Conservation (phyloP, 2,797 vertebrate species). For the Anabacerthia variegaticeps region DNA sequence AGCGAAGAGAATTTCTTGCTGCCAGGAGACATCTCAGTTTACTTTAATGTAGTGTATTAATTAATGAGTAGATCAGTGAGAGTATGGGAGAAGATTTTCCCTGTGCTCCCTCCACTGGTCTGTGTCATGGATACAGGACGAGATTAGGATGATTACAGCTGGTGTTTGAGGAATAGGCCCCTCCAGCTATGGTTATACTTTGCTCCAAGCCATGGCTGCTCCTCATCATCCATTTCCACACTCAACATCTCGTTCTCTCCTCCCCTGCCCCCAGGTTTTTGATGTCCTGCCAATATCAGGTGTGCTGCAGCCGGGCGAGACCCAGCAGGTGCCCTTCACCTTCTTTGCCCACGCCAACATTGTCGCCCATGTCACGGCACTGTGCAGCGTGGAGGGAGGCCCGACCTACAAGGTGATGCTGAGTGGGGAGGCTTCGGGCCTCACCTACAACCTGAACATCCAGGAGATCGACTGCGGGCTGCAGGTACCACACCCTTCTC, state of each 20-base stretch:
- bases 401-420: background rate
- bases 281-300: rapidly evolving
- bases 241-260: background rate
- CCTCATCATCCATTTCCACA: background rate
- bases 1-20: background rate
- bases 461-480: rapidly evolving
- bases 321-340: background rate
- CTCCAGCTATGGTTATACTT: background rate
- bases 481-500: background rate
- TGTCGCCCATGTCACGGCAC: rapidly evolving
- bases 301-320: background rate
- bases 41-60: background rate
- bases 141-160: background rate
- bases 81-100: background rate
- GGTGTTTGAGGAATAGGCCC: background rate
- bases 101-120: background rate
- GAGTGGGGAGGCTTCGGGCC: rapidly evolving
- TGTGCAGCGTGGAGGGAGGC: background rate
- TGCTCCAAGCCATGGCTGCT: background rate
- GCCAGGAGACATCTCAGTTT: background rate
- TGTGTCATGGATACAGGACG: background rate
- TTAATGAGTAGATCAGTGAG: background rate
- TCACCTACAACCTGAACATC: background rate
- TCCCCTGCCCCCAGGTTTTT: background rate
- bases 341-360: background rate